Evolutionary conservation across 2,797 vertebrate species (phyloP).

Genomic region (Typhlichthys subterraneus): DNA sequence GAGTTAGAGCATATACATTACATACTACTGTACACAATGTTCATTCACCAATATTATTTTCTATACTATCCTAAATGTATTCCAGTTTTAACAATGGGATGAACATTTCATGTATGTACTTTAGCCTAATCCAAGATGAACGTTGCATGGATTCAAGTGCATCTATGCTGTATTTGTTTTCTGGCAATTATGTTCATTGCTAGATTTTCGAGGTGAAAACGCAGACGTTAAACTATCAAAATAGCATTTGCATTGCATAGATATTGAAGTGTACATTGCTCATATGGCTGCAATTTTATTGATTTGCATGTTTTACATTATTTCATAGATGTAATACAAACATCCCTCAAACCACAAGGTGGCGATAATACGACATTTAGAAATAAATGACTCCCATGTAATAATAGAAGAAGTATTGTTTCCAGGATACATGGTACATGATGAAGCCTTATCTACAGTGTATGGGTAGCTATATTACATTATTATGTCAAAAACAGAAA

Average conservation of each 20-base stretch:
- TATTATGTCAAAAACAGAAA: not conserved
- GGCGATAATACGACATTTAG: constrained; percentile 18
- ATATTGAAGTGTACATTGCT: too few species aligned
- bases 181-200: not conserved
- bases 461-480: not conserved
- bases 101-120: too few species aligned
- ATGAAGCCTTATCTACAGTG: not conserved
- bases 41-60: too few species aligned
- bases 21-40: too few species aligned
- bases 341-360: constrained; percentile 28
- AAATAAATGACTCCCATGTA: fast-evolving
- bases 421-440: constrained; percentile 52
- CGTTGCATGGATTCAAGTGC: not conserved
- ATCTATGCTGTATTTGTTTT: not conserved
- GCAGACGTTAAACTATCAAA: too few species aligned
- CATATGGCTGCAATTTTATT: not conserved
- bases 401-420: constrained; percentile 50
- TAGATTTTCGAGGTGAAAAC: not conserved
- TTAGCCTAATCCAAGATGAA: too few species aligned
- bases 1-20: too few species aligned
- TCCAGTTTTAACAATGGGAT: too few species aligned
- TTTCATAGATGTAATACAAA: not conserved
- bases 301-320: not conserved
- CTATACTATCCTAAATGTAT: too few species aligned
- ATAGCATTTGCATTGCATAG: too few species aligned